Conservation (phyloP, 2,888 invertebrate species). For the Drosophila prostipennis region DNA sequence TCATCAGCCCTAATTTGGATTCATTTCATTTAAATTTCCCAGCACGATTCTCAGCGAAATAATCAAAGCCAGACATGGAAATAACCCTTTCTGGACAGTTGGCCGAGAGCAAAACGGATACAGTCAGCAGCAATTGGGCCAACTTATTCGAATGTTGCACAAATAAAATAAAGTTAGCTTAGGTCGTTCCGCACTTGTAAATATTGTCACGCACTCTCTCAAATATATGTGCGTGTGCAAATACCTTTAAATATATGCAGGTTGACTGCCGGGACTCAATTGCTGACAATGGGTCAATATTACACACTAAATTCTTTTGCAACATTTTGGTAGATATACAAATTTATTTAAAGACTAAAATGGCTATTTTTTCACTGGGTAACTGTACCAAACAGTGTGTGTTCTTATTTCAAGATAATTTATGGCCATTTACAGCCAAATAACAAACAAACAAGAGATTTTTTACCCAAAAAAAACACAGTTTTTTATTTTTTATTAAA, state of each 20-base stretch:
- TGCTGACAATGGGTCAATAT: background rate
- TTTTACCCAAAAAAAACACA: too few species aligned
- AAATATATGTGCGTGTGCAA: slow-evolving; percentile 1
- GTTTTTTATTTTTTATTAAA: too few species aligned
- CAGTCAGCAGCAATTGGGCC: slow-evolving; percentile 5
- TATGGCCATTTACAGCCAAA: too few species aligned
- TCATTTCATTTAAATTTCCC: slow-evolving; percentile 30
- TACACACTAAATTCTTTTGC: background rate
- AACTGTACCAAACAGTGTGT: too few species aligned
- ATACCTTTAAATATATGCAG: background rate
- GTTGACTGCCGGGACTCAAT: background rate
- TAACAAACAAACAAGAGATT: too few species aligned
- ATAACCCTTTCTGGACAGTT: slow-evolving; percentile 21
- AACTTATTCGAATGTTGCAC: slow-evolving; percentile 46
- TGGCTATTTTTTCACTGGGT: too few species aligned
- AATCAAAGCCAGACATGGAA: slow-evolving; percentile 22
- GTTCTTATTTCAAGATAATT: too few species aligned
- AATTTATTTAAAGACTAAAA: too few species aligned
- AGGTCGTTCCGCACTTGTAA: slow-evolving; percentile 58
- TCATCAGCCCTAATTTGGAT: slow-evolving; percentile 16
- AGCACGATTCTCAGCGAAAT: slow-evolving; percentile 29
- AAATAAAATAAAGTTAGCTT: slow-evolving; percentile 71
- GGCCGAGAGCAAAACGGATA: slow-evolving; percentile 1
- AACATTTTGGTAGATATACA: too few species aligned
- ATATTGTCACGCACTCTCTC: slow-evolving; percentile 62